Evolutionary conservation across 2,888 invertebrate genomes (phyloP).

Genomic region (Notodonta ziczac): DNA sequence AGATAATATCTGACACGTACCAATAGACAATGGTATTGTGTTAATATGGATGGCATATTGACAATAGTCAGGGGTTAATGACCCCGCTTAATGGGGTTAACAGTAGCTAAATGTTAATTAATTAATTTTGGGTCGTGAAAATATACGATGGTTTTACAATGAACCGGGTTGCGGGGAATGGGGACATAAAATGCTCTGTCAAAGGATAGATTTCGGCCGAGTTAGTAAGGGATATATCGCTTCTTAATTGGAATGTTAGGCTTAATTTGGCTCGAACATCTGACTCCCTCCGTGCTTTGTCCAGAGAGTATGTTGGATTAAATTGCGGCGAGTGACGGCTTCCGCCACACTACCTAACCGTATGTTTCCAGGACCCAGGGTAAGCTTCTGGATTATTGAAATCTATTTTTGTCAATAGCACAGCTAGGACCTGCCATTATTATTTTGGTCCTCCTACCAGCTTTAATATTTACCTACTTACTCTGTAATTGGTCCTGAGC

Average conservation of each 20-base stretch:
- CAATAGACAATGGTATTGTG: not conserved
- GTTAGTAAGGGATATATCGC: no score
- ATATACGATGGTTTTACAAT: not conserved
- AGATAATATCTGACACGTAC: constrained; percentile 4
- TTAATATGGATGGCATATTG: not conserved
- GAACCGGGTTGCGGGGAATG: not conserved
- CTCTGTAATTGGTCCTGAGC: no score
- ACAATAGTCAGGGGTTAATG: not conserved
- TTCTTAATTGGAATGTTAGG: no score
- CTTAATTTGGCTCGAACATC: no score
- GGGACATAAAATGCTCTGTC: no score
- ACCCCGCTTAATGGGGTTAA: not conserved
- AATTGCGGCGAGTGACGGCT: no score
- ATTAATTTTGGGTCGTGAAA: not conserved
- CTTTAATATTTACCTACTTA: no score
- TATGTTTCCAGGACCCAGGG: constrained; percentile 1
- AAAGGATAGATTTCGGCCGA: no score
- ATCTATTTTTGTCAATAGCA: constrained; percentile 13
- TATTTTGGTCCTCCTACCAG: no score
- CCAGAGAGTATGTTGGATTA: no score
- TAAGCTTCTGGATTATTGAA: constrained; percentile 13
- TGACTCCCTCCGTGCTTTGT: no score
- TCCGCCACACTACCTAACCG: not conserved
- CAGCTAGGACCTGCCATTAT: no score
- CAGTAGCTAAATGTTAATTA: not conserved